Evolutionary conservation across 2,113 vertebrate genomes (phyloP), one percentile per base, ranked within the genome.

Genomic region (Thinocorus orbignyianus): DNA sequence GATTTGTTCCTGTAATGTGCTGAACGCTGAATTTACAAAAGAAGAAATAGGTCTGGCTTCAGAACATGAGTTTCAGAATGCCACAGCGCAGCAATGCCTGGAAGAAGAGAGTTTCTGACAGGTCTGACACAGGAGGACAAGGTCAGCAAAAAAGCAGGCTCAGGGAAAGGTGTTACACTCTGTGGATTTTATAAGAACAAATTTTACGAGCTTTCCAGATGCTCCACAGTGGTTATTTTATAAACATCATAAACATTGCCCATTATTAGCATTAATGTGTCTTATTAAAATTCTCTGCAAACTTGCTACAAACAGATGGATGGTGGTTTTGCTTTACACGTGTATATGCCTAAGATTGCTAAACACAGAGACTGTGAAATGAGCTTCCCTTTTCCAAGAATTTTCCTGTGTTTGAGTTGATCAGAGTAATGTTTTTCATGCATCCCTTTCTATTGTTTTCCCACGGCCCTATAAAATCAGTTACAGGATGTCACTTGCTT

Each of bases 251-350:
- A 79, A 95, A 89, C 77, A 58, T 28, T 61, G 52, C 41, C 77
- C 86, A 85, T 96, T 94, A 95, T 94, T 95, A 89, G 46, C 77
- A 61, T 93, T 93, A 93, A 72, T 85, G 44, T 8, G 9, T 89
- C 88, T 76, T 84, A 88, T 64, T 95, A 83, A 95, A 86, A 88
- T 90, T 92, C 77, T 37, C 80, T 61, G 52, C 69, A 84, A 94
- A 81, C 22, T 91, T 92, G 22, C 58, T 81, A 44, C 0, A 1
- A 96, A 89, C 52, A 37, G 83, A 89, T 71, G 89, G 90, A 54
- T 85, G 44, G 33, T 61, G n/a, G 13, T 96, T 92, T 93, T 73
- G 52, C 42, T 81, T 97, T 89, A 71, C 41, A 85, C 4, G 2
- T 68, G 26, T 83, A 24, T 76, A 70, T 87, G 68, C 64, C 55